These are phyloP conservation scores for Idaea straminata DNA, from an alignment of 2,888 invertebrate genomes.

Conservation along the genomic window DNA sequence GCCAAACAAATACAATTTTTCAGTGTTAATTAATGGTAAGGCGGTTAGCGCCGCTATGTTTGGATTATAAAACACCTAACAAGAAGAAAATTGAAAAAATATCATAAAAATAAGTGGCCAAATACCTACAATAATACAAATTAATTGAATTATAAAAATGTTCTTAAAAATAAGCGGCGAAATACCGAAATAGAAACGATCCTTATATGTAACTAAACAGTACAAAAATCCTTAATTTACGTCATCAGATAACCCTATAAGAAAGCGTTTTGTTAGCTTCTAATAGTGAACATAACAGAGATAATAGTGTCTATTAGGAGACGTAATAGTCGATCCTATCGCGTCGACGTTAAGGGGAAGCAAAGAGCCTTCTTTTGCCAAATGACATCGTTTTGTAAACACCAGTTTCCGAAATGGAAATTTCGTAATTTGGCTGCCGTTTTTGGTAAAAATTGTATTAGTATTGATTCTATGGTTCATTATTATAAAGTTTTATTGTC, in stretches of 20 bases:
- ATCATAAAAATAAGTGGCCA: no score
- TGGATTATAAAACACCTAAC: no score
- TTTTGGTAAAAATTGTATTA: background rate
- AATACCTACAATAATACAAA: no score
- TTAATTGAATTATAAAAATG: background rate
- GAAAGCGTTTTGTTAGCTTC: background rate
- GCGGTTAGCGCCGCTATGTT: no score
- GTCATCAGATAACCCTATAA: background rate
- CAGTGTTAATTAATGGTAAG: no score
- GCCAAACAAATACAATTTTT: no score
- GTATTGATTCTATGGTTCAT: background rate
- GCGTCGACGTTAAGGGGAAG: background rate
- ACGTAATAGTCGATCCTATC: background rate
- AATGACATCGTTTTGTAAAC: background rate
- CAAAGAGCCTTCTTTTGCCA: background rate
- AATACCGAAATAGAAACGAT: background rate
- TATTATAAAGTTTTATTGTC: no score
- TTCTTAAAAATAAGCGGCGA: background rate
- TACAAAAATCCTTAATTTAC: background rate
- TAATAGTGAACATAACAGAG: background rate
- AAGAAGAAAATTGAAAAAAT: no score
- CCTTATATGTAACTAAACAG: background rate
- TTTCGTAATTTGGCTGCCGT: background rate
- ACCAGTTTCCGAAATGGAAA: background rate
- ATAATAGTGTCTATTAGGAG: background rate